Evolutionary conservation across 2,888 invertebrate genomes (phyloP), one percentile per base, ranked within the genome.

Genomic region (Tinea semifulvella): DNA sequence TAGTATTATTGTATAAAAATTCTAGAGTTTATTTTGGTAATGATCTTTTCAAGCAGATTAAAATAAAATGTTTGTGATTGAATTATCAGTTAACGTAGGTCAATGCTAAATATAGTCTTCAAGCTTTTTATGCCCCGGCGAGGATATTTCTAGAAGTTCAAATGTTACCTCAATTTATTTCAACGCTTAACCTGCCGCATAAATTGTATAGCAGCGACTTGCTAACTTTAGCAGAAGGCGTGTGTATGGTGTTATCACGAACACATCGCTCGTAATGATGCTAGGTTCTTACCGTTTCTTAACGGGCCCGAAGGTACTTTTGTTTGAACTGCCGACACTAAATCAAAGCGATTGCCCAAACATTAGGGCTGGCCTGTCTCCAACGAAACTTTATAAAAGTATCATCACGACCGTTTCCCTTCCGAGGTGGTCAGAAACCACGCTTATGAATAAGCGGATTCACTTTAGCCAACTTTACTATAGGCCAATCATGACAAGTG

Each of bases 271-370:
- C 18, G 36, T 36, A 36, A 36, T 36, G 36, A 36, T 18, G 36
- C 3, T 36, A 18, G 36, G 36, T 14, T 18, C 17, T 18, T 31
- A 13, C 31, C 6, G 31, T 31, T n/a, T 22, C 18, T 18, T 3
- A 18, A 36, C 16, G 36, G 18, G 18, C 17, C 8, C 16, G 18
- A 18, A 16, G 36, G 36, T 10, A 36, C 56, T 56, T 57, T 60
- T 59, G 58, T 59, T 61, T 57, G 61, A 55, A 57, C 57, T 56
- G 54, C 52, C 56, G 56, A 49, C 57, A 63, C 60, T 66, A 64
- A 64, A 68, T 67, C 65, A 67, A 65, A 65, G 60, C 57, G 62
- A 64, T 64, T 57, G 63, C 60, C 62, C 60, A 61, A 66, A 66
- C 62, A 63, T 36, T 2, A 18, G 36, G 36, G n/a, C n/a, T n/a